These are phyloP conservation scores for Falcaria lacertinaria DNA, from an alignment of 2,888 invertebrate genomes.

Conservation along the genomic window DNA sequence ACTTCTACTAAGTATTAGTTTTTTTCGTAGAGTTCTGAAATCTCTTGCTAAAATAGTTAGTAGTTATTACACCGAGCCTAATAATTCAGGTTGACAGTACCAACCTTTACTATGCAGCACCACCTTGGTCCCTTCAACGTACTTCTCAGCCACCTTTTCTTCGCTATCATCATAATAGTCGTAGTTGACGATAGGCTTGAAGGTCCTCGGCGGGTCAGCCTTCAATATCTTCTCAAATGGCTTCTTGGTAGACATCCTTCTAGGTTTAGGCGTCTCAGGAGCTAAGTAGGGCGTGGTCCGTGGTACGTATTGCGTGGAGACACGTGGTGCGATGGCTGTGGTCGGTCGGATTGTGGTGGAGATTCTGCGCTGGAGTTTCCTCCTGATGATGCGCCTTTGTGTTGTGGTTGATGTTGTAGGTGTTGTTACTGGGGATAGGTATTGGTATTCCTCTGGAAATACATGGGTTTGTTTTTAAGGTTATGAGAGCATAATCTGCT, in stretches of 20 bases:
- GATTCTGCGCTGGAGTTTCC: conserved; percentile 54
- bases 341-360: conserved; percentile 54
- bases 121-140: conserved; percentile 78
- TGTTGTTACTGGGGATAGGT: conserved; percentile 57
- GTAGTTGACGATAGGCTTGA: conserved; percentile 73
- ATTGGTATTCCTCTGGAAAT: conserved; percentile 67
- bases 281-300: conserved; percentile 7
- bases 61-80: too few species aligned
- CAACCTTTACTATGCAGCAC: conserved; percentile 74
- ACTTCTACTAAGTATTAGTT: too few species aligned
- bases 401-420: conserved; percentile 21
- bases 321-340: conserved; percentile 13
- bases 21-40: too few species aligned
- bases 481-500: too few species aligned
- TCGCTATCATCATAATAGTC: conserved; percentile 86
- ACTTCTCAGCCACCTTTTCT: conserved; percentile 69
- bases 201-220: conserved; percentile 36
- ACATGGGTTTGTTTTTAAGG: too few species aligned
- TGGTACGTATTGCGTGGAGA: conserved; percentile 21
- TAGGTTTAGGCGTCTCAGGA: conserved; percentile 11
- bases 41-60: too few species aligned
- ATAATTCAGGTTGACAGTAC: too few species aligned
- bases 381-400: conserved; percentile 44
- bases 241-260: conserved; percentile 33
- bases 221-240: conserved; percentile 52